A percentile compares a stretch with the other conserved stretches of the same genome.
phyloP scores from a whole-genome alignment of 2,888 invertebrate species.

The Troides aeacus region DNA sequence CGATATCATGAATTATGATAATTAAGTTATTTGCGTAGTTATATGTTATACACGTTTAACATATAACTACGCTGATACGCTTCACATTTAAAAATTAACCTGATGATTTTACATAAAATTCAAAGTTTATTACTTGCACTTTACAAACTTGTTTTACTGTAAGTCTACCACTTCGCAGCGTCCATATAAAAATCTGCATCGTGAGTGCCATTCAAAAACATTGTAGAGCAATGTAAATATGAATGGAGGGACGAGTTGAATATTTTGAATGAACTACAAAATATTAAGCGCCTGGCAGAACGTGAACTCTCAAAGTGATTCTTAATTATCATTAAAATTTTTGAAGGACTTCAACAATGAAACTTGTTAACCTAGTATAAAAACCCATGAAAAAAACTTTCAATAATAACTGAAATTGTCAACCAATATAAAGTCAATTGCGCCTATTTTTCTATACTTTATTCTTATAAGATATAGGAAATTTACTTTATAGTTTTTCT shows the following conservation, averaged over 20 bases:
- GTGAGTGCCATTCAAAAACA: slow-evolving; percentile 21
- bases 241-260: slow-evolving; percentile 14
- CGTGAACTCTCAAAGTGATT: slow-evolving; percentile 18
- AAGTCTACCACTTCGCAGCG: slow-evolving; percentile 11
- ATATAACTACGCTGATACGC: too few species aligned
- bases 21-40: too few species aligned
- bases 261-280: slow-evolving; percentile 22
- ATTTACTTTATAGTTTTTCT: too few species aligned
- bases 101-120: neutral
- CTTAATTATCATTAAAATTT: neutral
- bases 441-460: too few species aligned
- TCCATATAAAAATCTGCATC: slow-evolving; percentile 20
- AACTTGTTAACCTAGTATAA: too few species aligned
- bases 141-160: slow-evolving; percentile 3
- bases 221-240: slow-evolving; percentile 23
- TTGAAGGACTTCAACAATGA: neutral
- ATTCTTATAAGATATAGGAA: too few species aligned
- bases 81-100: too few species aligned
- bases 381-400: too few species aligned
- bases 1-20: too few species aligned
- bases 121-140: slow-evolving; percentile 6
- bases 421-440: too few species aligned
- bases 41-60: too few species aligned
- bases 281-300: slow-evolving; percentile 14
- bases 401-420: too few species aligned